Percentiles rank a stretch among this genome's conserved stretches.
Evolutionary conservation across 2,797 vertebrate species (phyloP).

Genomic region (Amphiprion clarkii): DNA sequence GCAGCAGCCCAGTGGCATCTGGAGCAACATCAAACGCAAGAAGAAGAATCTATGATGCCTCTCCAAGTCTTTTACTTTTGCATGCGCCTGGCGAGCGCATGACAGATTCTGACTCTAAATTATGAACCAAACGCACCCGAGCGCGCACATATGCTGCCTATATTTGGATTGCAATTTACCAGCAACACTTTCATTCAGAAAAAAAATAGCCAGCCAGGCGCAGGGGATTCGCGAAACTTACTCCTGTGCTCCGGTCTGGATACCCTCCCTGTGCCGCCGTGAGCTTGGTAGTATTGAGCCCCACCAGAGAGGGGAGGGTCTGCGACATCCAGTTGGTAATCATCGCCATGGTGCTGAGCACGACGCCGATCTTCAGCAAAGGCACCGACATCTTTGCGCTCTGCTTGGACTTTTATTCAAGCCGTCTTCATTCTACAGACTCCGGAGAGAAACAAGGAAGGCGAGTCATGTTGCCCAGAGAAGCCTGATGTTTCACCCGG

Average conservation of each 20-base stretch:
- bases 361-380: constrained; percentile 94
- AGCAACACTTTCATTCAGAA: constrained; percentile 16
- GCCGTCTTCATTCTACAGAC: constrained; percentile 87
- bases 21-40: constrained; percentile 40
- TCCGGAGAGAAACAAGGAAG: constrained; percentile 71
- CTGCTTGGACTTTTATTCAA: constrained; percentile 63
- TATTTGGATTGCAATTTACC: background rate
- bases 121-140: background rate
- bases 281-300: constrained; percentile 95
- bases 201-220: constrained; percentile 1
- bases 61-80: constrained; percentile 49
- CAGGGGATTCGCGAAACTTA: constrained; percentile 77
- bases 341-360: constrained; percentile 98
- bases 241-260: constrained; percentile 94
- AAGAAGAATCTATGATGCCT: constrained; percentile 22
- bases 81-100: constrained; percentile 19
- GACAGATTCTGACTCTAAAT: constrained; percentile 6
- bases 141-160: background rate
- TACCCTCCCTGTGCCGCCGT: constrained; percentile 93
- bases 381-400: constrained; percentile 91
- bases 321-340: constrained; percentile 99
- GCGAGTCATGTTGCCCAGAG: constrained; percentile 77
- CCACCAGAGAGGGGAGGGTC: constrained; percentile 94
- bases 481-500: constrained; percentile 76
- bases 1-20: constrained; percentile 15